Evolutionary conservation across 1,140 invertebrate genomes (phyloP), one percentile per base, ranked within the genome.

Genomic region (Zaprionus camerounensis): DNA sequence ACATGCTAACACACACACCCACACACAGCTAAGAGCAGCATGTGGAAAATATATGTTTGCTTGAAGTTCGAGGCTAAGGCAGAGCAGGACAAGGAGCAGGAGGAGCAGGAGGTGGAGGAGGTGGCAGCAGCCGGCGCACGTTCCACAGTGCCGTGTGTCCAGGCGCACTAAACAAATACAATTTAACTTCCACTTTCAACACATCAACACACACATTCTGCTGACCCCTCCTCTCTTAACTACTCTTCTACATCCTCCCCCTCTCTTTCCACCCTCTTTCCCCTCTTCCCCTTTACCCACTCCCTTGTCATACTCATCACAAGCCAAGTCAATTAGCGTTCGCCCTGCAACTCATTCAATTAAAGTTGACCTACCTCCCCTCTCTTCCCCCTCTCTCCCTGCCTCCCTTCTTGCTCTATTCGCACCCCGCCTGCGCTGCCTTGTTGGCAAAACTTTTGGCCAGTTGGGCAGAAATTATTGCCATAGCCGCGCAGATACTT

Each of bases 131-230:
- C 62, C 51, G 61, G 61, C 58, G 53, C 66, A 69, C 55, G 64
- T 55, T 55, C 51, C 49, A 20, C 74, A 24, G 24, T 20, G 15
- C 51, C 38, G 13, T 44, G 53, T 57, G 53, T 57, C 65, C 68
- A 61, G 76, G 70, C 84, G 71, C 85, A 82, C 81, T 90, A 71
- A 90, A 57, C 65, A 90, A 90, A 90, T 84, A 90, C 86, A 90
- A 90, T 90, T 90, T 85, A 90, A 90, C 85, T 90, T 90, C 85
- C 85, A 84, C 81, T 90, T 90, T 90, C 85, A 85, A 90, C 85
- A 88, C 85, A 84, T 87, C 82, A 78, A 69, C 77, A 38, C 57
- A 59, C 34, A 38, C 46, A 34, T 12, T 26, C n/a, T 12, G 31
- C 9, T 22, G 7, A 46, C 41, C 7, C 2, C n/a, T 17, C 2